Evolutionary conservation across 2,113 vertebrate genomes (phyloP).

Genomic region (Albula goreensis): DNA sequence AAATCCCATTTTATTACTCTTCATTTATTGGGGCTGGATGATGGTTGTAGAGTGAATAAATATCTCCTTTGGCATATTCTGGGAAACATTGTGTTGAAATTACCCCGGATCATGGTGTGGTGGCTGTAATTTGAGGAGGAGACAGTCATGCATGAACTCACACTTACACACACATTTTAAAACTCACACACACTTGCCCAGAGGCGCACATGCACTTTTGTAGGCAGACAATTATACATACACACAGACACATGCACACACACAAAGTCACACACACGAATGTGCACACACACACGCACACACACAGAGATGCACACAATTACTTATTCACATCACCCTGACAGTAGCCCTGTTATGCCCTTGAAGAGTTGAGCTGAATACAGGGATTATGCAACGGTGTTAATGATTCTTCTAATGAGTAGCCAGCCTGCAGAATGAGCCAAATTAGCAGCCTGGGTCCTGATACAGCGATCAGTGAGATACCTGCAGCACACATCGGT

Average conservation of each 20-base stretch:
- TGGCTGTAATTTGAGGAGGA: neutral
- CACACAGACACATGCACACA: conserved; percentile 25
- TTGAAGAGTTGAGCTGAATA: conserved; percentile 51
- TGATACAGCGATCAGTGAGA: conserved; percentile 49
- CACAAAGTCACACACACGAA: conserved; percentile 25
- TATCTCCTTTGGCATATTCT: conserved; percentile 18
- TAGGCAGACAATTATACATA: neutral
- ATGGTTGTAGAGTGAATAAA: neutral
- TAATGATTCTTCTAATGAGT: conserved; percentile 69
- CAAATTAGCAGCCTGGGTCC: conserved; percentile 31
- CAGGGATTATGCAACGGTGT: conserved; percentile 56
- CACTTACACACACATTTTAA: neutral
- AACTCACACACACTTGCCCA: neutral
- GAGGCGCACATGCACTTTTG: conserved; percentile 21
- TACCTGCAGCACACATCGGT: conserved; percentile 49
- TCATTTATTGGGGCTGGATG: neutral
- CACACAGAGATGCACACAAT: conserved; percentile 17
- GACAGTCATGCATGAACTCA: neutral
- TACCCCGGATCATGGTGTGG: neutral
- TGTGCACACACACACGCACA: conserved; percentile 29
- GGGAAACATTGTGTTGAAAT: conserved; percentile 24
- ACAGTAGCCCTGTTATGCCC: conserved; percentile 34
- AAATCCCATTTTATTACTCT: conserved; percentile 10
- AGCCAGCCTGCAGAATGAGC: conserved; percentile 56
- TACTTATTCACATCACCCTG: conserved; percentile 15